Evolutionary conservation across 2,888 invertebrate genomes (phyloP), one percentile per base, ranked within the genome.

Genomic region (Eledone cirrhosa): DNA sequence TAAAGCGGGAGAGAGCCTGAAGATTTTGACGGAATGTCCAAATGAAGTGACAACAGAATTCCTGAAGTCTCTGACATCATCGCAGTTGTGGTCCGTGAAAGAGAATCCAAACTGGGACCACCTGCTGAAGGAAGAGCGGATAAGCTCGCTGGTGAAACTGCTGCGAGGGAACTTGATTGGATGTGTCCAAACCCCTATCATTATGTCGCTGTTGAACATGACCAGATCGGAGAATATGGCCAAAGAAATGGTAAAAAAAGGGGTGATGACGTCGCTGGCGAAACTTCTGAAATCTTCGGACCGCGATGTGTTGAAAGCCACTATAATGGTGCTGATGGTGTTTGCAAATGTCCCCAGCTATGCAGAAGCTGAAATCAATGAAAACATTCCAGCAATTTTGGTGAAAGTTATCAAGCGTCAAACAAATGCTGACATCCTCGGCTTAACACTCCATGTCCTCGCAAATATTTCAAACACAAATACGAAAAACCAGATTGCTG

Each of bases 111-210:
- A 88, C 80, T 90, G 90, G 89, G 84, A 87, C 75, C 72, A 81
- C 3, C 82, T 87, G 33, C 87, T 83, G 74, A 85, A 86, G 27
- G 86, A 86, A 81, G 88, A 86, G 13, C 85, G 88, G 19, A 84
- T 90, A 22, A 87, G 87, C 19, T 84, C 85, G 0, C 83, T 89
- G n/a, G 83, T 88, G n/a, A 87, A 87, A 78, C 88, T 90, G 19
- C 86, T 86, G 72, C 87, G 88, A 81, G 83, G 85, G 53, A 78
- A 82, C 19, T 24, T 88, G 0, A 82, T 82, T 74, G 88, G 89
- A 78, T 85, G 86, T 22, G 86, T 87, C 27, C 89, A 88, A 82
- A 84, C 87, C 11, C 87, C 88, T 33, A 84, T 86, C 4, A 83
- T 90, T 47, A 86, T 87, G 63, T 81, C 86, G 5, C 82, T 89